Percentiles rank a stretch among this genome's conserved stretches.
Evolutionary conservation across 2,113 vertebrate species (phyloP).

Genomic region (Gorsachius goisagi): DNA sequence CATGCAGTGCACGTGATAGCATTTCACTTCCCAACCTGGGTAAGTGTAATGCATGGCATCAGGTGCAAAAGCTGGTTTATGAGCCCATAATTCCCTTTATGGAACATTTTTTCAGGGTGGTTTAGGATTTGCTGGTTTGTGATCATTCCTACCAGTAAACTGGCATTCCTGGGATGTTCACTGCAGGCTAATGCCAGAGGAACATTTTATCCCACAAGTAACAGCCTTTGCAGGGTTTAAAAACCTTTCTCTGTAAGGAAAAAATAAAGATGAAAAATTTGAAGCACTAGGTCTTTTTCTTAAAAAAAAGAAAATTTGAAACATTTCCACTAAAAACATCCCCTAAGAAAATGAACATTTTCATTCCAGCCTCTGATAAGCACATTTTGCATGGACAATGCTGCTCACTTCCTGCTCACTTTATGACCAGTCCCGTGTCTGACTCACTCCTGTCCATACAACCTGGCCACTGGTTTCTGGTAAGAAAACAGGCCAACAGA

Average conservation of each 20-base stretch:
- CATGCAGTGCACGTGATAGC: not conserved
- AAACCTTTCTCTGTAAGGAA: not conserved
- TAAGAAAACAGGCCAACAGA: not conserved
- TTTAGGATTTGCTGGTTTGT: constrained; percentile 14
- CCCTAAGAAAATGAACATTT: constrained; percentile 9
- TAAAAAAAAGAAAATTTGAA: not conserved
- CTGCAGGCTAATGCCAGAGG: not conserved
- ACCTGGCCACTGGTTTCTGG: not conserved
- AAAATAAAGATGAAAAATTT: not conserved
- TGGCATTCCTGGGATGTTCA: not conserved
- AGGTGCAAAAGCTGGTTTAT: constrained; percentile 28
- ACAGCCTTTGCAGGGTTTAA: not conserved
- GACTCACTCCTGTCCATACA: not conserved
- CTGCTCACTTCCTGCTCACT: constrained; percentile 27
- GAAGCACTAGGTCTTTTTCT: not conserved
- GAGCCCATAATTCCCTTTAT: not conserved
- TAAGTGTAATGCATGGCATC: not conserved
- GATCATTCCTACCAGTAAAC: not conserved
- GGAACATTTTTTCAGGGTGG: not conserved
- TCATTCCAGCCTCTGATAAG: constrained; percentile 35
- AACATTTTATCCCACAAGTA: constrained; percentile 2
- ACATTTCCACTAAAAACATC: constrained; percentile 34
- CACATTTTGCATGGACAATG: constrained; percentile 33
- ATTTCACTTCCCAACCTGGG: not conserved
- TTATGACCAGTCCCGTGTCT: not conserved